Percentiles rank a stretch among this genome's conserved stretches.
Evolutionary conservation across 2,797 vertebrate genomes (phyloP).

Genomic region (Poeciliopsis paucimaculata): DNA sequence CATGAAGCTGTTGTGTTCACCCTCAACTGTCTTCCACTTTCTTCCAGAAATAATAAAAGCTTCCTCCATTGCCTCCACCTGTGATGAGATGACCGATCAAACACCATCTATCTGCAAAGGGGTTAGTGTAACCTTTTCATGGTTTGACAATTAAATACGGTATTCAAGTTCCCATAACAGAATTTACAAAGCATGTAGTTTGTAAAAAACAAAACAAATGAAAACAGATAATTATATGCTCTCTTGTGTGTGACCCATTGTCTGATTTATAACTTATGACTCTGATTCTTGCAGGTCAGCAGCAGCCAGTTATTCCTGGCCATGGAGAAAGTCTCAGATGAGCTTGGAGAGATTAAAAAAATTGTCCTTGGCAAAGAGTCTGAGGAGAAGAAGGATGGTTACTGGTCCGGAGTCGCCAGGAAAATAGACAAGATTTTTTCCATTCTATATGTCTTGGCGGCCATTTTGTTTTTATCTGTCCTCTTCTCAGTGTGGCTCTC

Average conservation of each 20-base stretch:
- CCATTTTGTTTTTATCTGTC: not conserved
- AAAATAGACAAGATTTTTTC: conserved; percentile 1
- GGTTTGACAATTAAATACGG: not conserved
- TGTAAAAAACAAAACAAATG: too few species aligned
- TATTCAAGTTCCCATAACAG: too few species aligned
- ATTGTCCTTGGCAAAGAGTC: not conserved
- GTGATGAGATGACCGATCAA: not conserved
- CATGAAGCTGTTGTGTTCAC: not conserved
- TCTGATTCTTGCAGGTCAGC: not conserved
- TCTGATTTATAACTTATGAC: not conserved
- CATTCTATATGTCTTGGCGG: not conserved
- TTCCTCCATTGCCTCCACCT: not conserved
- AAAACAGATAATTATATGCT: too few species aligned
- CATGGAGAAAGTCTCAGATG: not conserved
- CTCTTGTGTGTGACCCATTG: not conserved
- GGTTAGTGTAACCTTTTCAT: not conserved
- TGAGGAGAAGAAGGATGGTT: not conserved
- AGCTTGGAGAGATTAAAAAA: not conserved
- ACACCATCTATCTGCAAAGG: not conserved
- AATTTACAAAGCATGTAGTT: too few species aligned
- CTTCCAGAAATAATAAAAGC: not conserved
- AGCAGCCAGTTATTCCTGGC: not conserved
- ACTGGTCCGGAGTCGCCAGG: not conserved
- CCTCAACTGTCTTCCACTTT: not conserved
- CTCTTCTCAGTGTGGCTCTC: not conserved